Conservation (phyloP, 2,888 invertebrate species). For the Melolontha melolontha region DNA sequence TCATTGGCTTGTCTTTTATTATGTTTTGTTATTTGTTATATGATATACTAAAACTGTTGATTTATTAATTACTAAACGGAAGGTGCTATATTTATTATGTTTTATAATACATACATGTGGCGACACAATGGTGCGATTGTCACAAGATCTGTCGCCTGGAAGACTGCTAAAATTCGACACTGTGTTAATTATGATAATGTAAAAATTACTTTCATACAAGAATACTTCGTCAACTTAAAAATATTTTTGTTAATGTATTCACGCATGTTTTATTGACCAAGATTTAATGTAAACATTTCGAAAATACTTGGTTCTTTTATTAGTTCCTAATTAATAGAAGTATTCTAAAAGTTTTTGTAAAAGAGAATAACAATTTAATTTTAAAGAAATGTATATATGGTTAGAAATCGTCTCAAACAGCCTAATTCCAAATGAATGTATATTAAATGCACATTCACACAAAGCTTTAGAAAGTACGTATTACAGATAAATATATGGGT, state of each 20-base stretch:
- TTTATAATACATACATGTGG: background rate
- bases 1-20: background rate
- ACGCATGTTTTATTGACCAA: too few relatives aligned
- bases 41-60: background rate
- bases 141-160: background rate
- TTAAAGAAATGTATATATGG: background rate
- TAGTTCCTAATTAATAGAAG: too few relatives aligned
- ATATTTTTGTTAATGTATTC: too few relatives aligned
- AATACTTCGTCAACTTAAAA: too few relatives aligned
- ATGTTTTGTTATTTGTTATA: background rate
- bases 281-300: too few relatives aligned
- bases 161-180: background rate
- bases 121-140: conserved; percentile 5
- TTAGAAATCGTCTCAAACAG: conserved; percentile 6
- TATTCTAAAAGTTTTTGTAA: too few relatives aligned
- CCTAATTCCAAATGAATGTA: background rate
- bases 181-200: background rate
- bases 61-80: conserved; percentile 9
- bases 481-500: conserved; percentile 25
- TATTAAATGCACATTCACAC: conserved; percentile 7
- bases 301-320: too few relatives aligned
- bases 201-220: background rate
- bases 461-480: conserved; percentile 22
- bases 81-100: background rate
- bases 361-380: too few relatives aligned